Conservation (phyloP, 2,797 vertebrate species). For the Acanthis flammea region DNA sequence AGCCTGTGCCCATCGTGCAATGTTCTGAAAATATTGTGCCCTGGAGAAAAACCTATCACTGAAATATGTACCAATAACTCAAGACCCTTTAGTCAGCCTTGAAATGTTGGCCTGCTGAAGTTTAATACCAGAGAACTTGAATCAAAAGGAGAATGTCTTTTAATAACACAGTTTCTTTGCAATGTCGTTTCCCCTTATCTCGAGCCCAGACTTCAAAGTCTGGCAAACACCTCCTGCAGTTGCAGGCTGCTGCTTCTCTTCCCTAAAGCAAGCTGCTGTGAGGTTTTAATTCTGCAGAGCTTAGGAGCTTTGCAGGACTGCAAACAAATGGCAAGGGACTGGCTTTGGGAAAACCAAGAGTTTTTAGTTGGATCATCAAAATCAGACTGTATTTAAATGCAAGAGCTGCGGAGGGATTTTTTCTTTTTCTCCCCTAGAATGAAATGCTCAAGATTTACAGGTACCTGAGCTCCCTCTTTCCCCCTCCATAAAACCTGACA, state of each 20-base stretch:
- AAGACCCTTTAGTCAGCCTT: conserved; percentile 33
- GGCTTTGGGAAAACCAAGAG: not conserved
- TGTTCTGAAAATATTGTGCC: conserved; percentile 32
- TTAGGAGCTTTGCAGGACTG: conserved; percentile 35
- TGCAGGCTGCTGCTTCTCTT: not conserved
- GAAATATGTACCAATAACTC: conserved; percentile 53
- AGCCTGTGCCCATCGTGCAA: not conserved
- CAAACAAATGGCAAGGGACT: not conserved
- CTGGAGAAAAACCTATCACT: conserved; percentile 13
- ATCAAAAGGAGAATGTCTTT: conserved; percentile 35
- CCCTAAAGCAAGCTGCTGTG: conserved; percentile 23
- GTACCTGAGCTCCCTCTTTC: not conserved
- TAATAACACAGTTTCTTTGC: conserved; percentile 36
- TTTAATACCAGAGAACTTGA: conserved; percentile 9
- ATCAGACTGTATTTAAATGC: not conserved
- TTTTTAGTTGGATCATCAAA: not conserved
- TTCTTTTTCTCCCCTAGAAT: not conserved
- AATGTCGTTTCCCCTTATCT: conserved; percentile 24
- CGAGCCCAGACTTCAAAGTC: conserved; percentile 40
- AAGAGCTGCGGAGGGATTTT: not conserved
- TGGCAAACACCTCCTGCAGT: conserved; percentile 28
- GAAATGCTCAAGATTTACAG: not conserved
- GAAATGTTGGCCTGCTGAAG: conserved; percentile 20
- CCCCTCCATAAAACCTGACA: not conserved
- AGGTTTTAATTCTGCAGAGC: conserved; percentile 37